phyloP scores from a whole-genome alignment of 1,140 invertebrate genomes.

The Cydia pomonella region DNA sequence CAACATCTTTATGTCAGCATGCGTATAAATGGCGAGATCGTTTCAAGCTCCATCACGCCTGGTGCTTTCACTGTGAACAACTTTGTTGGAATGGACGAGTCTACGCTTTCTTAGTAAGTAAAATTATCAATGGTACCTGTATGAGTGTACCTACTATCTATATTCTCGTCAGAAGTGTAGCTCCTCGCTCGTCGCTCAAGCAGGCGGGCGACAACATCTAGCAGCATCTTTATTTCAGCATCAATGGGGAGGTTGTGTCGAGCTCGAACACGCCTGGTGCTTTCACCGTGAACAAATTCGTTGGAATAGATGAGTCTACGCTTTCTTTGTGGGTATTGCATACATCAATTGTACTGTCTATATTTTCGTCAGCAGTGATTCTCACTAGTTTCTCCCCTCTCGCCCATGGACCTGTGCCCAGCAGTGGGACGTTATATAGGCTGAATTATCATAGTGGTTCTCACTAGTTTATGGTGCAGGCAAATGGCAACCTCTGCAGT shows the following conservation, averaged over 20 bases:
- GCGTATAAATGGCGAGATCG: slow-evolving; percentile 56
- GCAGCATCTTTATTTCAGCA: slow-evolving; percentile 66
- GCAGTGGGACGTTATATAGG: no score
- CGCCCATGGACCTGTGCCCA: no score
- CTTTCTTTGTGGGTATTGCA: slow-evolving; percentile 57
- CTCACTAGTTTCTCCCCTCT: no score
- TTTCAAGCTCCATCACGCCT: slow-evolving; percentile 58
- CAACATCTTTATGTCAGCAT: slow-evolving; percentile 73
- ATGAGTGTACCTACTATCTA: no score
- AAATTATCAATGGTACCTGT: no score
- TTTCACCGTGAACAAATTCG: slow-evolving; percentile 72
- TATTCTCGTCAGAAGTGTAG: no score
- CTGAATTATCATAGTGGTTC: no score
- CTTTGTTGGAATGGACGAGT: slow-evolving; percentile 74
- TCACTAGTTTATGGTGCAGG: no score
- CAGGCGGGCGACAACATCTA: slow-evolving; percentile 61
- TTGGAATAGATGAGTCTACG: slow-evolving; percentile 70
- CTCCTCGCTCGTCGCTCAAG: no score
- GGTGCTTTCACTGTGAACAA: slow-evolving; percentile 75
- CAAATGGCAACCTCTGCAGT: slow-evolving; percentile 69
- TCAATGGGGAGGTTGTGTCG: slow-evolving; percentile 51
- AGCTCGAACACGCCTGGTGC: slow-evolving; percentile 68
- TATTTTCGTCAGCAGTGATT: no score
- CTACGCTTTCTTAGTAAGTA: slow-evolving; percentile 63
- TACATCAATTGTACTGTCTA: neutral